These are phyloP conservation scores for Whitmania pigra DNA, from an alignment of 1,140 invertebrate genomes.

Conservation along the genomic window DNA sequence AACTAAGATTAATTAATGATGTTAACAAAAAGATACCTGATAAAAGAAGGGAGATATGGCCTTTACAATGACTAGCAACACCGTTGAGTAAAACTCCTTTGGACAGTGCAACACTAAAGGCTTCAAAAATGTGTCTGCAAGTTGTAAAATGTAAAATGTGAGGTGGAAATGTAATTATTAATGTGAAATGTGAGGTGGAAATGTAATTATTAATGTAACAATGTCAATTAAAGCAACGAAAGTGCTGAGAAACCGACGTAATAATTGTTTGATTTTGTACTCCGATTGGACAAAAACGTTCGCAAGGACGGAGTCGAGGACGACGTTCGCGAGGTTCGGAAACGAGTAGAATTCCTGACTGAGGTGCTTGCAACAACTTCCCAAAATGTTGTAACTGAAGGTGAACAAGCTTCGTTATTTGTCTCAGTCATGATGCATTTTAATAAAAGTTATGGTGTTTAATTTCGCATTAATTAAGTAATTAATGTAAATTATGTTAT, in stretches of 20 bases:
- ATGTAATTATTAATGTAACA: not conserved
- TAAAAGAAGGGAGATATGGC: not conserved
- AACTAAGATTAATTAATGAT: too few relatives aligned
- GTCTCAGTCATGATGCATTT: too few relatives aligned
- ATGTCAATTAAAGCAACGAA: not conserved
- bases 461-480: too few relatives aligned
- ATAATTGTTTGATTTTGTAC: conserved; percentile 8
- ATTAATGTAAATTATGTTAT: too few relatives aligned
- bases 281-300: not conserved
- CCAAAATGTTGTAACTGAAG: conserved; percentile 4
- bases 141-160: not conserved
- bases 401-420: too few relatives aligned
- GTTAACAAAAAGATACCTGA: not conserved
- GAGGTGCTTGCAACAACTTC: not conserved
- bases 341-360: not conserved
- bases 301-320: not conserved
- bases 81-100: not conserved
- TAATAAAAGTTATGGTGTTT: too few relatives aligned
- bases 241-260: not conserved
- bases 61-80: not conserved
- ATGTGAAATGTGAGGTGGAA: not conserved
- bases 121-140: not conserved
- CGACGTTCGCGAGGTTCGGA: not conserved
- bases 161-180: not conserved
- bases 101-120: conserved; percentile 3